Evolutionary conservation across 2,113 vertebrate genomes (phyloP), one percentile per base, ranked within the genome.

Genomic region (Parus major): DNA sequence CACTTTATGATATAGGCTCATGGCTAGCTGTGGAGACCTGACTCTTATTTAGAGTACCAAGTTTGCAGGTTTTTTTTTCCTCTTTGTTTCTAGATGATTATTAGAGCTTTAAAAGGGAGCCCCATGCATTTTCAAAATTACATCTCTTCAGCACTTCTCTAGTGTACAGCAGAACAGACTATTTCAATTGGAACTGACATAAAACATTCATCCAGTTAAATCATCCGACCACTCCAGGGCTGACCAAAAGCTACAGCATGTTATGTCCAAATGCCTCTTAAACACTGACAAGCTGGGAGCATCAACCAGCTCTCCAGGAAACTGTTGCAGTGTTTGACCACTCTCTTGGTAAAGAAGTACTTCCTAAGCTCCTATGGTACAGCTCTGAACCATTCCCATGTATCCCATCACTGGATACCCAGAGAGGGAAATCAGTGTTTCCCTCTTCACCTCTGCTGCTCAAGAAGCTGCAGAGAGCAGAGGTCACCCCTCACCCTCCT

Each of bases 401-500:
- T 2, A 1, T 56, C 21, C 12, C 19, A 6, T 15, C 12, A 5
- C 33, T 65, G 29, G 12, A 18, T 9, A 4, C 2, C 28, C 2
- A 15, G 6, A 60, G 56, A 53, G 41, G 41, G 16, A 61, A 41
- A 29, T 33, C 46, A 79, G 15, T 9, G n/a, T 8, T 10, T 63
- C 27, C 15, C 15, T 31, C 15, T 66, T 22, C 17, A 15, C 3
- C 5, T 56, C 10, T 9, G 11, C 15, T 79, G 9, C 16, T 42
- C n/a, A 47, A 19, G 8, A 57, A 36, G 15, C 36, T 21, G 9
- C 1, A 27, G 24, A 63, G 27, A 71, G 12, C 16, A 29, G n/a
- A 68, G 3, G 9, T 55, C 0, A 0, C 4, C 2, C 15, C 13
- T 68, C 15, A 55, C 8, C 2, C 15, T 57, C 2, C 39, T 50